These are phyloP conservation scores for Tachysurus fulvidraco DNA, from an alignment of 2,113 vertebrate species.

Conservation along the genomic window DNA sequence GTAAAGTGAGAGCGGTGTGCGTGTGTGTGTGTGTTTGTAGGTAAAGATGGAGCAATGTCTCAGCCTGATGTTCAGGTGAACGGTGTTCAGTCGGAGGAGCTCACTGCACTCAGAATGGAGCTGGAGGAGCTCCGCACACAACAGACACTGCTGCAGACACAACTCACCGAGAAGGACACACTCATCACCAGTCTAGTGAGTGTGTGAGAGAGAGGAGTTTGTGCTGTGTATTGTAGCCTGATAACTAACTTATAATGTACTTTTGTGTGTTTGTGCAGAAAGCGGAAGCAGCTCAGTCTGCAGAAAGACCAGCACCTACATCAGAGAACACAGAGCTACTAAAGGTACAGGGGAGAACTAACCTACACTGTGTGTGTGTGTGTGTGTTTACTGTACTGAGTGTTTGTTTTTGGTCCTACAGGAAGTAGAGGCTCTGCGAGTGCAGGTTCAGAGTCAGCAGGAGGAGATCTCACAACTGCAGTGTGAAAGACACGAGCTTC, in stretches of 20 bases:
- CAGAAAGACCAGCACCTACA: slow-evolving; percentile 63
- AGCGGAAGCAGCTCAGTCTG: slow-evolving; percentile 66
- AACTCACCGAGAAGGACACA: slow-evolving; percentile 82
- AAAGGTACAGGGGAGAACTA: slow-evolving; percentile 69
- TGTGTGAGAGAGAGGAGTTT: background rate
- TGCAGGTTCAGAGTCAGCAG: slow-evolving; percentile 77
- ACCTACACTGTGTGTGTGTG: too few species aligned
- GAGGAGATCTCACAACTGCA: slow-evolving; percentile 81
- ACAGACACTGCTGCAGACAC: slow-evolving; percentile 78
- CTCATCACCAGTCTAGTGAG: slow-evolving; percentile 75
- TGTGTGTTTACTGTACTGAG: background rate
- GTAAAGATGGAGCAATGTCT: slow-evolving; percentile 70
- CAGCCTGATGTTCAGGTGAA: slow-evolving; percentile 83
- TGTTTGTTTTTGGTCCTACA: slow-evolving; percentile 50
- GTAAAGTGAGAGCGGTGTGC: background rate
- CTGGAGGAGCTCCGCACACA: slow-evolving; percentile 83
- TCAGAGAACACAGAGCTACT: slow-evolving; percentile 74
- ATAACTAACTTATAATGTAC: background rate
- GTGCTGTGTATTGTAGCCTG: background rate
- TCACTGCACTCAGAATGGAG: slow-evolving; percentile 79
- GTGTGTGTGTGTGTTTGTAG: slow-evolving; percentile 46
- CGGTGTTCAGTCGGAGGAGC: slow-evolving; percentile 87
- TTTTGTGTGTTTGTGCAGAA: slow-evolving; percentile 67
- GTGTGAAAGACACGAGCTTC: slow-evolving; percentile 79
- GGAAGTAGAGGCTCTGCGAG: slow-evolving; percentile 82